Evolutionary conservation across 2,797 vertebrate species (phyloP), one percentile per base, ranked within the genome.

Genomic region (Pelobates cultripes): DNA sequence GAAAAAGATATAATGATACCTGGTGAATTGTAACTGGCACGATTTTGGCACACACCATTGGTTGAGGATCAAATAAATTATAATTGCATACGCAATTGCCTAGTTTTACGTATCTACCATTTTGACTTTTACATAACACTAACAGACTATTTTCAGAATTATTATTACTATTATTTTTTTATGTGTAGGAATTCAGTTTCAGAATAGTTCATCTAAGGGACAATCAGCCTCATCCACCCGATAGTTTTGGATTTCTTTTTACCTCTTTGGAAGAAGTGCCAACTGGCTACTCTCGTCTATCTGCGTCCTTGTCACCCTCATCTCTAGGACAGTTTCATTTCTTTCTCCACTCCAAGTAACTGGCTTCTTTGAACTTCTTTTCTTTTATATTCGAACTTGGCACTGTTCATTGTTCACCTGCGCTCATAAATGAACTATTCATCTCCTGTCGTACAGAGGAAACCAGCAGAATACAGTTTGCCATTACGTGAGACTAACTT

Each of bases 361-460:
- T 8, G 72, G 55, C 1, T 40, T 40, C 73, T 75, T 64, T 75
- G 73, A 75, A 75, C 73, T 63, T 4, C 28, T 61, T 43, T 28
- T 55, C 6, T 43, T 60, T 64, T 75, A 60, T 75, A 28, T 64
- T 64, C 57, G 28, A 13, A 44, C 61, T 64, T 75, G 73, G 73
- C 73, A 75, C 7, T 8, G 15, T 15, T 1, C 7, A 3, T 40
- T 17, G 60, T 64, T 75, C 73, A 75, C 73, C 73, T 75, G 73
- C 10, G 15, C 43, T n/a, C 6, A 75, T 64, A 63, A 74, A 64
- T 63, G 73, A 47, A 13, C 73, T 8, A 45, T 75, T 75, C 43
- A 43, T 45, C 73, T 28, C 17, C 2, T 43, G 40, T 43, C 8
- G 7, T 12, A 2, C 53, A 17, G 17, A 74, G 73, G 51, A n/a